phyloP scores from a whole-genome alignment of 2,888 invertebrate species.

The Eucera pruinosa region DNA sequence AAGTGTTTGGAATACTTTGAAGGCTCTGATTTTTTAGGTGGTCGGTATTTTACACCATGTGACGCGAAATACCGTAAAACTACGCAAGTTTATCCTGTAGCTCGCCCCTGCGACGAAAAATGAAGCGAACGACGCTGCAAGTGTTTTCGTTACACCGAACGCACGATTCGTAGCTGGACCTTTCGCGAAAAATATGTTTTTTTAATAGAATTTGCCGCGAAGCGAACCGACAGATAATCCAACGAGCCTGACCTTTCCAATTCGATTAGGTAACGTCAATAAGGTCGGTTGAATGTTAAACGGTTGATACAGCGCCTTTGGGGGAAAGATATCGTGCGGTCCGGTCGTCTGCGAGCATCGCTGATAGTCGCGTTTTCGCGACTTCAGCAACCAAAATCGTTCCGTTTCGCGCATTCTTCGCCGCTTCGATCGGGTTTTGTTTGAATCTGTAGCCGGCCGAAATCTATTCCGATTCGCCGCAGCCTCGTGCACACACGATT shows the following conservation, averaged over 20 bases:
- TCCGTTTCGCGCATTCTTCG: neutral
- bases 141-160: constrained; percentile 25
- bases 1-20: too few species aligned
- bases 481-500: too few species aligned
- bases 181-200: constrained; percentile 68
- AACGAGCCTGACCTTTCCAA: constrained; percentile 79
- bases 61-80: too few species aligned
- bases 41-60: too few species aligned
- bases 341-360: neutral
- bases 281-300: constrained; percentile 80
- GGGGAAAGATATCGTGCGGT: constrained; percentile 39
- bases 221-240: constrained; percentile 64
- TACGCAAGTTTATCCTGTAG: too few species aligned
- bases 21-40: too few species aligned
- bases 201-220: constrained; percentile 55
- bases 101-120: too few species aligned
- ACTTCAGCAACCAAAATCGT: neutral
- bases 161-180: constrained; percentile 44
- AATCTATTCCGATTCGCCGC: too few species aligned
- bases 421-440: neutral
- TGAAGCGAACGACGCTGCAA: too few species aligned
- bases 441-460: too few species aligned
- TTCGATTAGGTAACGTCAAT: constrained; percentile 80
- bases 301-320: constrained; percentile 58
- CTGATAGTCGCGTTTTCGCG: neutral